A percentile compares a stretch with the other conserved stretches of the same genome.
phyloP scores from a whole-genome alignment of 2,797 vertebrate genomes.

The Tamandua tetradactyla region DNA sequence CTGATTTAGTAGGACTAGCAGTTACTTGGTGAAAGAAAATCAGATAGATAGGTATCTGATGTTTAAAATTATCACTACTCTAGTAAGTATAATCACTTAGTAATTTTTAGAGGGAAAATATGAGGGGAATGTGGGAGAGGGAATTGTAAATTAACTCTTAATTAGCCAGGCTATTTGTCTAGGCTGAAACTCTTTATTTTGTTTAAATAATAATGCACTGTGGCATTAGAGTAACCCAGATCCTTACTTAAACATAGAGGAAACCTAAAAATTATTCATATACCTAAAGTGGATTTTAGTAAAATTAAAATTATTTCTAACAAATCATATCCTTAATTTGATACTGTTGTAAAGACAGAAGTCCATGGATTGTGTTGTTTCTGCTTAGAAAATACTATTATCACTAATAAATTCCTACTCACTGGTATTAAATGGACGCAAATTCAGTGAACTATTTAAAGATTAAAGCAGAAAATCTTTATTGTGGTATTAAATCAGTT shows the following conservation, averaged over 20 bases:
- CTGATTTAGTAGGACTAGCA: not conserved
- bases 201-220: not conserved
- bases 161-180: not conserved
- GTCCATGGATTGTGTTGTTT: slow-evolving; percentile 49
- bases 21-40: not conserved
- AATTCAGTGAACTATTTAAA: slow-evolving; percentile 80
- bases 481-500: slow-evolving; percentile 79
- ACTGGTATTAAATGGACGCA: slow-evolving; percentile 75
- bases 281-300: not conserved
- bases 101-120: not conserved
- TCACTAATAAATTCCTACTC: slow-evolving; percentile 68
- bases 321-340: slow-evolving; percentile 38
- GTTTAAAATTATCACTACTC: not conserved
- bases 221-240: not conserved
- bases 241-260: not conserved
- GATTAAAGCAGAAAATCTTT: slow-evolving; percentile 77
- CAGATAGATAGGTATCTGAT: not conserved
- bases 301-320: slow-evolving; percentile 46
- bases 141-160: not conserved
- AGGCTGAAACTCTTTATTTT: not conserved
- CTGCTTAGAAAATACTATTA: slow-evolving; percentile 61
- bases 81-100: not conserved
- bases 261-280: slow-evolving; percentile 6
- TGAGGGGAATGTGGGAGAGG: not conserved
- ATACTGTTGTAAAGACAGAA: slow-evolving; percentile 42